Percentiles rank a stretch among this genome's conserved stretches.
These are phyloP conservation scores for Lepus townsendii DNA, from an alignment of 2,797 vertebrate genomes.

Conservation along the genomic window DNA sequence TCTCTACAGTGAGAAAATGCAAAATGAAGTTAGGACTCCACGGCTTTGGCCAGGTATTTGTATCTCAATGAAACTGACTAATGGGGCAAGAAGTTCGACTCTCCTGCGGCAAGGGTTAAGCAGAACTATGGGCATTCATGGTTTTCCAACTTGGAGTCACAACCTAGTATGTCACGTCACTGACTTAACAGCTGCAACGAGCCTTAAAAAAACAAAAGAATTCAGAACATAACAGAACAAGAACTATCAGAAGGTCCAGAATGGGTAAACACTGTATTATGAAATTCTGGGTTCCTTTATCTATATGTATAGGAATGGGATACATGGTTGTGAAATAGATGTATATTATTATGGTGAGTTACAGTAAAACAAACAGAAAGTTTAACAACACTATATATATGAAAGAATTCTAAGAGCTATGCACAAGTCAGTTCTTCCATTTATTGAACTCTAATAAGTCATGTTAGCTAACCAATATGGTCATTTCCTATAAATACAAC, in stretches of 20 bases:
- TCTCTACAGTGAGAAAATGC: neutral
- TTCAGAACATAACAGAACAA: neutral
- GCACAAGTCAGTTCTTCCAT: neutral
- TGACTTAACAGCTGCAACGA: neutral
- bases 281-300: neutral
- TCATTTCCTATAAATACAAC: neutral
- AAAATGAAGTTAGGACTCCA: neutral
- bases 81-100: neutral
- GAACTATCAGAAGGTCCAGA: neutral
- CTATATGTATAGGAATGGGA: rapidly evolving
- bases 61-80: neutral
- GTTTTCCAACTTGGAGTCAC: neutral
- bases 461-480: neutral
- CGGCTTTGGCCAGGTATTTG: neutral
- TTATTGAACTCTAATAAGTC: neutral
- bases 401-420: neutral
- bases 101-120: neutral
- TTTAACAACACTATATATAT: neutral
- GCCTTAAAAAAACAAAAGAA: neutral
- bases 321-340: neutral
- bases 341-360: neutral
- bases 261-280: neutral
- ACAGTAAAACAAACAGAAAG: neutral
- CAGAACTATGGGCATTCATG: neutral
- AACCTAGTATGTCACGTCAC: neutral